phyloP scores from a whole-genome alignment of 2,113 vertebrate genomes.

The Columbina picui region DNA sequence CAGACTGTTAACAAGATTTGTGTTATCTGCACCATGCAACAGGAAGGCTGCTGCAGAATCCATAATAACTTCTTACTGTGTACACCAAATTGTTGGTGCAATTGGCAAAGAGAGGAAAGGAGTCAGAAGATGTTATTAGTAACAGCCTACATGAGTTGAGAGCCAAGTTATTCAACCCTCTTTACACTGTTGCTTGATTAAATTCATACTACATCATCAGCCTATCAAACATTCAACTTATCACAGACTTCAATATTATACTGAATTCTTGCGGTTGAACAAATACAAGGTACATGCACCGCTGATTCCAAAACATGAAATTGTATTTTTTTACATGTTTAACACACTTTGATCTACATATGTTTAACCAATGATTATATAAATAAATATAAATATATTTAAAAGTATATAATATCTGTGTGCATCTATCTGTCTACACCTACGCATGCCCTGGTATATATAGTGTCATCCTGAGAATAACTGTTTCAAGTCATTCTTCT shows the following conservation, averaged over 20 bases:
- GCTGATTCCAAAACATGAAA: background rate
- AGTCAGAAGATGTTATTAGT: background rate
- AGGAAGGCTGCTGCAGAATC: constrained; percentile 10
- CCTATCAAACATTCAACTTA: constrained; percentile 3
- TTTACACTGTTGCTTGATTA: constrained; percentile 26
- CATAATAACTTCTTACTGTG: constrained; percentile 33
- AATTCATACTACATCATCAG: background rate
- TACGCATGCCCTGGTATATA: background rate
- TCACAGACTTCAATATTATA: background rate
- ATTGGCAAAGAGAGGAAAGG: background rate
- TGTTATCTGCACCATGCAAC: constrained; percentile 49
- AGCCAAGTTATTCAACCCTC: background rate
- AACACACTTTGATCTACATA: background rate
- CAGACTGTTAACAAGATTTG: constrained; percentile 57
- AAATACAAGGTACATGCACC: background rate
- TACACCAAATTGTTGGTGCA: constrained; percentile 25
- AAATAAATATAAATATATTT: background rate
- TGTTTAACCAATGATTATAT: background rate
- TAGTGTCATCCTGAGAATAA: background rate
- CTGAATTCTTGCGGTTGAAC: background rate
- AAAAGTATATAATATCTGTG: background rate
- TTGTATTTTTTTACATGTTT: background rate
- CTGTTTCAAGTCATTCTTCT: background rate
- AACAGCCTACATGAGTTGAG: background rate
- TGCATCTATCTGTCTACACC: background rate